A percentile compares a stretch with the other conserved stretches of the same genome.
These are phyloP conservation scores for Gnathonemus longibarbis DNA, from an alignment of 2,113 vertebrate species.

Conservation along the genomic window DNA sequence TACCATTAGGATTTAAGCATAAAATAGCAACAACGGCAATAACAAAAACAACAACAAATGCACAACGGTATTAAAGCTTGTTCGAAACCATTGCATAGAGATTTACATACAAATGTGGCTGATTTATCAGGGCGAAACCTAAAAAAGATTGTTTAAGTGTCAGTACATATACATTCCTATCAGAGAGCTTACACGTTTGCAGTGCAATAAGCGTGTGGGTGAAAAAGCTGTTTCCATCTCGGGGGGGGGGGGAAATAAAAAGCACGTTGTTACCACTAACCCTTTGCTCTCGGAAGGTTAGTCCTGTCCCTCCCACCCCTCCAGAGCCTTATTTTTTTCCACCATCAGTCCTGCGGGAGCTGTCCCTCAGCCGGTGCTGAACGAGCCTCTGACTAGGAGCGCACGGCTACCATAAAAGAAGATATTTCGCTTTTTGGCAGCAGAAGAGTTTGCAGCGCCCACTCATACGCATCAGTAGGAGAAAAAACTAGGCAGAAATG, in stretches of 20 bases:
- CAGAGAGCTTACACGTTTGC: not conserved
- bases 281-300: not conserved
- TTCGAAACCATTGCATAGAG: not conserved
- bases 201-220: not conserved
- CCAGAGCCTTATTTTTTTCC: not conserved
- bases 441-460: not conserved
- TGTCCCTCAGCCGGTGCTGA: slow-evolving; percentile 5
- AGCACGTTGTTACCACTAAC: not conserved
- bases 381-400: not conserved
- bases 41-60: not conserved
- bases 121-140: not conserved
- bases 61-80: not conserved
- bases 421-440: not conserved
- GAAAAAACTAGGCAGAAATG: not conserved
- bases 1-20: not conserved
- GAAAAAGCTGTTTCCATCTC: not conserved
- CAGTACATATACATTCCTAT: not conserved
- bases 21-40: not conserved
- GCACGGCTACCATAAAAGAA: not conserved
- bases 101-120: not conserved
- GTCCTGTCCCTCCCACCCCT: not conserved
- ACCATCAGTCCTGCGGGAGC: not conserved
- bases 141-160: not conserved
- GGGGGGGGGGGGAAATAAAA: not conserved
- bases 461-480: not conserved